A percentile compares a stretch with the other conserved stretches of the same genome.
Evolutionary conservation across 2,888 invertebrate species (phyloP).

Genomic region (Cosmia trapezina): DNA sequence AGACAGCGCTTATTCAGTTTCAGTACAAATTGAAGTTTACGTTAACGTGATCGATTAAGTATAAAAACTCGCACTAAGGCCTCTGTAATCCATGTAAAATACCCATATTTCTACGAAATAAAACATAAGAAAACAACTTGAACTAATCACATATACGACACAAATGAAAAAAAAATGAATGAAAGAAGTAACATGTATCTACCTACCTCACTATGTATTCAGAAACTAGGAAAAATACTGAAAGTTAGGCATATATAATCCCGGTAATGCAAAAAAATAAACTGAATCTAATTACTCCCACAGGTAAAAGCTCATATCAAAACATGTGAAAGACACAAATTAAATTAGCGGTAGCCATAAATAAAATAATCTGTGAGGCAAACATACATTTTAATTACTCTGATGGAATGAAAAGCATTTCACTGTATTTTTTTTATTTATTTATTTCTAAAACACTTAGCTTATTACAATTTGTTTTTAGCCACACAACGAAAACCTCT

Average conservation of each 20-base stretch:
- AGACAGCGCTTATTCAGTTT: too few species aligned
- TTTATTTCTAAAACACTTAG: too few species aligned
- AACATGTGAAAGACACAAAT: slow-evolving; percentile 20
- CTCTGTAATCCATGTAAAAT: not conserved
- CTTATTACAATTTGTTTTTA: too few species aligned
- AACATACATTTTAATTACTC: slow-evolving; percentile 47
- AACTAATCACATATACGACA: not conserved
- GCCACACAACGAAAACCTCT: too few species aligned
- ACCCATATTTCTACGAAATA: not conserved
- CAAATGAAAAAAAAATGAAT: not conserved
- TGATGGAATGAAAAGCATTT: slow-evolving; percentile 49
- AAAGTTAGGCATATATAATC: too few species aligned
- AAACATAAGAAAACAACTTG: too few species aligned
- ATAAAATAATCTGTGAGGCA: too few species aligned
- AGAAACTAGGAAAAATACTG: not conserved
- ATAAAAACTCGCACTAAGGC: too few species aligned
- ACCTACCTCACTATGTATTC: not conserved
- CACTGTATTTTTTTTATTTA: slow-evolving; percentile 36
- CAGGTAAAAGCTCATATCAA: not conserved
- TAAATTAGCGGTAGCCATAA: slow-evolving; percentile 30
- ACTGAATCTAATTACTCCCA: not conserved
- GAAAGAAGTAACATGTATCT: too few species aligned
- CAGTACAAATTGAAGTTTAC: too few species aligned
- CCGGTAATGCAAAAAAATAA: not conserved
- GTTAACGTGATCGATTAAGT: too few species aligned